phyloP scores from a whole-genome alignment of 2,113 vertebrate genomes.

The Crotalus horridus region DNA sequence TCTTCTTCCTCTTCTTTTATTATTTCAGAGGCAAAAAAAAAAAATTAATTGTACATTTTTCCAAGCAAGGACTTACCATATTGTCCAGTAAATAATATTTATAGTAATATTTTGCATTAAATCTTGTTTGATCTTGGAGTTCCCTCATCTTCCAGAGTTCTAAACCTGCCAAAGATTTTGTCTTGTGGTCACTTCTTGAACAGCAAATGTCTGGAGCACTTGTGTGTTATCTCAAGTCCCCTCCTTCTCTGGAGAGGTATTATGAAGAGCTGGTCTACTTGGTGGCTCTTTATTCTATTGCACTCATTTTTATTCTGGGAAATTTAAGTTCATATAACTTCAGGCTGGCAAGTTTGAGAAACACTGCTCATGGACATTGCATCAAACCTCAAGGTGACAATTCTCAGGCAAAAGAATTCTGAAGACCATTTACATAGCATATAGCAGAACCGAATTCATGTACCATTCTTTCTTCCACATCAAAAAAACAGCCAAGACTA shows the following conservation, averaged over 20 bases:
- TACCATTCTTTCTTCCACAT: background rate
- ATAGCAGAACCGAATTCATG: background rate
- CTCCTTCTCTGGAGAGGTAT: background rate
- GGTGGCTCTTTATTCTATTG: background rate
- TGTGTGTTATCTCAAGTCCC: background rate
- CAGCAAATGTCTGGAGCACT: background rate
- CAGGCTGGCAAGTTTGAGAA: background rate
- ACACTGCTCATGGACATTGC: background rate
- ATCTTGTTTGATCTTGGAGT: background rate
- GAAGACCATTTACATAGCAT: background rate
- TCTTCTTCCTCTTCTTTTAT: background rate
- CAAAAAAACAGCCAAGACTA: background rate
- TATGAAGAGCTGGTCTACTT: background rate
- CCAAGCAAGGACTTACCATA: background rate
- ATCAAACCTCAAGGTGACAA: background rate
- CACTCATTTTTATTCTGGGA: background rate
- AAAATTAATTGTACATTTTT: background rate
- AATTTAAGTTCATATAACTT: background rate
- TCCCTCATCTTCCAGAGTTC: background rate
- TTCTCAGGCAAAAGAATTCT: background rate
- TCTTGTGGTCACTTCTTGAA: background rate
- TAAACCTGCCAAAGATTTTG: background rate
- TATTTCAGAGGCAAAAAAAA: background rate
- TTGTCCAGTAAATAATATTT: background rate
- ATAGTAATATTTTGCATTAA: background rate